Percentiles rank a stretch among this genome's conserved stretches.
Conservation (phyloP, 1,140 invertebrate genomes). For the Drepana arcuata region DNA sequence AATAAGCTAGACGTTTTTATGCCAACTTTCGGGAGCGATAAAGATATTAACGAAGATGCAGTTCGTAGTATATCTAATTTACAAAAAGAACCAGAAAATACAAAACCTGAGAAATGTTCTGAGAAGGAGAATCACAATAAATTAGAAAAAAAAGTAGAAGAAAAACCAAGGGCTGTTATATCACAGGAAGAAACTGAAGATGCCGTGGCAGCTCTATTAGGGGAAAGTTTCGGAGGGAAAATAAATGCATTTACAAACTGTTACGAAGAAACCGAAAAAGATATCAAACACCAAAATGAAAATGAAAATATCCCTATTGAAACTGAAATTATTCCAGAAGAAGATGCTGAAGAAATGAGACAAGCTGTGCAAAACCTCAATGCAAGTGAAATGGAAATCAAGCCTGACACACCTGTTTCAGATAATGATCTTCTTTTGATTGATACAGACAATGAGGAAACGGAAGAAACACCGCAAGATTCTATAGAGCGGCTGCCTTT, state of each 20-base stretch:
- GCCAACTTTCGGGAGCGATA: slow-evolving; percentile 32
- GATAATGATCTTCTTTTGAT: slow-evolving; percentile 88
- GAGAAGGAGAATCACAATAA: too few relatives aligned
- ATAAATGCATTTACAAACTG: slow-evolving; percentile 65
- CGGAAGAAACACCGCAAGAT: slow-evolving; percentile 57
- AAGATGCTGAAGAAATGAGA: slow-evolving; percentile 84
- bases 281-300: slow-evolving; percentile 42
- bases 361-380: slow-evolving; percentile 84
- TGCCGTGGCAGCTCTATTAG: slow-evolving; percentile 88
- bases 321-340: slow-evolving; percentile 73
- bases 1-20: slow-evolving; percentile 36
- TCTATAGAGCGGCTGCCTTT: slow-evolving; percentile 48
- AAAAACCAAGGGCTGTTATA: slow-evolving; percentile 86
- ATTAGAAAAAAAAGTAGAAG: slow-evolving; percentile 75
- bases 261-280: slow-evolving; percentile 64
- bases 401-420: slow-evolving; percentile 87
- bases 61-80: slow-evolving; percentile 74
- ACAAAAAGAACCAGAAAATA: slow-evolving; percentile 40
- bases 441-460: slow-evolving; percentile 88
- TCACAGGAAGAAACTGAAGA: slow-evolving; percentile 95
- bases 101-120: slow-evolving; percentile 20
- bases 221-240: slow-evolving; percentile 83
- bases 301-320: slow-evolving; percentile 55
- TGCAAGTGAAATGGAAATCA: slow-evolving; percentile 81
- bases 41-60: slow-evolving; percentile 84